Evolutionary conservation across 2,888 invertebrate species (phyloP).

Genomic region (Noctua janthe): DNA sequence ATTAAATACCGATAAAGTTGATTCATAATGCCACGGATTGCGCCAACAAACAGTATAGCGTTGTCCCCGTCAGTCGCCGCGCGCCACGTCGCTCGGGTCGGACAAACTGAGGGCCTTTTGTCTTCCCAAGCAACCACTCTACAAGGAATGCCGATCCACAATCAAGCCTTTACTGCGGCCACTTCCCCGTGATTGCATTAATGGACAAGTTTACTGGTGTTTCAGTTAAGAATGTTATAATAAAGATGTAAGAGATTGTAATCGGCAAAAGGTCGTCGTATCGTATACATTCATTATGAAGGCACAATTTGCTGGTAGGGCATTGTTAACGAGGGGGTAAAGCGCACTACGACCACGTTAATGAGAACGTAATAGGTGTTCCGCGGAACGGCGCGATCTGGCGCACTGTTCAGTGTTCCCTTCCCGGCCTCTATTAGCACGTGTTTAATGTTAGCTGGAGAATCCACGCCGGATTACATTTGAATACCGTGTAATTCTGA

Average conservation of each 20-base stretch:
- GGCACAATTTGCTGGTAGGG: conserved; percentile 79
- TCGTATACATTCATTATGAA: conserved; percentile 80
- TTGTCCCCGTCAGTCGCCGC: conserved; percentile 19
- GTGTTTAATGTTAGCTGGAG: conserved; percentile 74
- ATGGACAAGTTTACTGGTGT: conserved; percentile 42
- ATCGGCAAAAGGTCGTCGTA: conserved; percentile 64
- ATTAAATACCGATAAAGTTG: conserved; percentile 22
- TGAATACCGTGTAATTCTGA: conserved; percentile 71
- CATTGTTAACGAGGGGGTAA: conserved; percentile 83
- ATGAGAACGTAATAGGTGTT: conserved; percentile 86
- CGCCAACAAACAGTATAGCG: conserved; percentile 35
- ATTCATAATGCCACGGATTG: conserved; percentile 18
- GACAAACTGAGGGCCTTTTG: conserved; percentile 44
- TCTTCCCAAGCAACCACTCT: conserved; percentile 21
- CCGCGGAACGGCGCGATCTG: conserved; percentile 76
- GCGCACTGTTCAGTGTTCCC: conserved; percentile 73
- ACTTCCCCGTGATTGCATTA: conserved; percentile 50
- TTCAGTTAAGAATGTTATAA: conserved; percentile 53
- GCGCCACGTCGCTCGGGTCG: conserved; percentile 6
- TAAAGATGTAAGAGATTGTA: conserved; percentile 60
- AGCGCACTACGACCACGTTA: conserved; percentile 80
- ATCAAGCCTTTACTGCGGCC: conserved; percentile 24
- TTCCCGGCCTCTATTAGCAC: conserved; percentile 72
- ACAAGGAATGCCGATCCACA: conserved; percentile 37
- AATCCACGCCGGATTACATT: conserved; percentile 75